A percentile compares a stretch with the other conserved stretches of the same genome.
These are phyloP conservation scores for Apodemus speciosus DNA, from an alignment of 2,113 vertebrate species.

Conservation along the genomic window DNA sequence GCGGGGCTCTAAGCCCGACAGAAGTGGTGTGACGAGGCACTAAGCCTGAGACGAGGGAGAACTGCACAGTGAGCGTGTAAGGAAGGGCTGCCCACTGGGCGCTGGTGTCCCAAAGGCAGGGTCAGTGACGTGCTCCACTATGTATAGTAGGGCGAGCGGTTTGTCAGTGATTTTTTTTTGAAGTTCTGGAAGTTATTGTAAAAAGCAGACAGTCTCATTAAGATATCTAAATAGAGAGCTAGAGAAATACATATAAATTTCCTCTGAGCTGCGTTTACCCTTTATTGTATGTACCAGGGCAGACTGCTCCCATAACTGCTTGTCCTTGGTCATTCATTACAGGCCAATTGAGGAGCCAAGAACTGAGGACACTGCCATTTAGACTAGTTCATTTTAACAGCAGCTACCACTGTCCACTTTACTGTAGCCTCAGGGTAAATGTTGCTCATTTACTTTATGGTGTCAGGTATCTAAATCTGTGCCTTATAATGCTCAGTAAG, in stretches of 20 bases:
- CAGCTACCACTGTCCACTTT: neutral
- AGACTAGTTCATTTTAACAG: neutral
- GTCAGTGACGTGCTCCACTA: neutral
- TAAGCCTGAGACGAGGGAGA: neutral
- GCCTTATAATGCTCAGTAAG: neutral
- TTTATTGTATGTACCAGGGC: neutral
- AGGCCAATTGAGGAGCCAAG: neutral
- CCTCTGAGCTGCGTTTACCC: neutral
- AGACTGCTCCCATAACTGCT: neutral
- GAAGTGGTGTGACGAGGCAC: no score
- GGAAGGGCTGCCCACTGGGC: neutral
- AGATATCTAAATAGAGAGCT: neutral
- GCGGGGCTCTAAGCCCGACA: neutral
- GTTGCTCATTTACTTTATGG: neutral
- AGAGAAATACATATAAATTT: neutral
- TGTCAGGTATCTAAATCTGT: neutral
- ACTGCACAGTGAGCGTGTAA: neutral
- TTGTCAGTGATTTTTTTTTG: neutral
- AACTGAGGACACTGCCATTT: neutral
- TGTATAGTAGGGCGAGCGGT: neutral
- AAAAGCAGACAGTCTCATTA: neutral
- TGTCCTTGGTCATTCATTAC: neutral
- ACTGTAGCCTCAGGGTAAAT: neutral
- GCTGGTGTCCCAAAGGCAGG: neutral
- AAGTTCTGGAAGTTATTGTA: neutral